Evolutionary conservation across 2,888 invertebrate species (phyloP).

Genomic region (Dryocosmus kuriphilus): DNA sequence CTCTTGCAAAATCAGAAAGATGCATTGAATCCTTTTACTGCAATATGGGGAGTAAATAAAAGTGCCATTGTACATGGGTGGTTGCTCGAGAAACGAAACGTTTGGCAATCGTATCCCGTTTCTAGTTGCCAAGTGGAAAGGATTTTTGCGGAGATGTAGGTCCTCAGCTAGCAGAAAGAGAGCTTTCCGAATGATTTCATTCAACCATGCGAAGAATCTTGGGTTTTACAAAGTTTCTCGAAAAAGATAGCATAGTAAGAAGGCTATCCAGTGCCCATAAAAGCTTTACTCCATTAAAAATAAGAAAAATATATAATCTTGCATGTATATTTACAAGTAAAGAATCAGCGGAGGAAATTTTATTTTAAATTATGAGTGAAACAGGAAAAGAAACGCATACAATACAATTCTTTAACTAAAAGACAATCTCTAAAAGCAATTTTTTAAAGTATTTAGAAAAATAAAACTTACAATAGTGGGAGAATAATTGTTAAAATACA

Average conservation of each 20-base stretch:
- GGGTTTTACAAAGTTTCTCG: neutral
- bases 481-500: neutral
- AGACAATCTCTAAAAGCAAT: no score
- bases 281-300: neutral
- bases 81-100: neutral
- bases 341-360: neutral
- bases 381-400: neutral
- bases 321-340: neutral
- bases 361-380: neutral
- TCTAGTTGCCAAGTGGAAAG: conserved; percentile 9
- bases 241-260: neutral
- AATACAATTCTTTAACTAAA: neutral
- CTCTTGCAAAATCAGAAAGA: neutral
- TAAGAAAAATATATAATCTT: neutral
- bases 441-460: no score
- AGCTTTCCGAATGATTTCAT: conserved; percentile 18
- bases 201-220: conserved; percentile 2
- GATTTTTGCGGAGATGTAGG: neutral
- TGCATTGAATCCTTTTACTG: conserved; percentile 4
- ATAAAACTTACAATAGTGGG: no score
- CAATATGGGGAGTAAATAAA: conserved; percentile 14
- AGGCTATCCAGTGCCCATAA: neutral
- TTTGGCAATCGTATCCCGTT: neutral
- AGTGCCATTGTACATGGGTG: conserved; percentile 10
- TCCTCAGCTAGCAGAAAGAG: neutral